These are phyloP conservation scores for Delphinus delphis DNA, from an alignment of 2,113 vertebrate species.

Conservation along the genomic window DNA sequence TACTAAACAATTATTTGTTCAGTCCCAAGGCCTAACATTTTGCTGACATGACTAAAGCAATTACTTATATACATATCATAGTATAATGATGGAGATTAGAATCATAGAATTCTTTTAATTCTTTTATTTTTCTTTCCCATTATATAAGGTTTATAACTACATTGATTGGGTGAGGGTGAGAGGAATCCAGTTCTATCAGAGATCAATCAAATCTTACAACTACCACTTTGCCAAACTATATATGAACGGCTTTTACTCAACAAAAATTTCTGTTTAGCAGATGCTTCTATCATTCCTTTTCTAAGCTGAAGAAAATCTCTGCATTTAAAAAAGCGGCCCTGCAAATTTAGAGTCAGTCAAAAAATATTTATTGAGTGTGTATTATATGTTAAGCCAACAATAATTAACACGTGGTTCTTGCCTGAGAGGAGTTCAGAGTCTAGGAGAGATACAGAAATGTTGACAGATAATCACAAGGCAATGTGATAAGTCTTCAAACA, in stretches of 20 bases:
- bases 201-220: neutral
- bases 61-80: neutral
- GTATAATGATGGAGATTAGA: neutral
- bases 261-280: neutral
- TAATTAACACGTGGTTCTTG: neutral
- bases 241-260: constrained; percentile 6
- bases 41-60: neutral
- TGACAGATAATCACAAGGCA: neutral
- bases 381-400: neutral
- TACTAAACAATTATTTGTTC: neutral
- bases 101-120: constrained; percentile 20
- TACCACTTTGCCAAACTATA: neutral
- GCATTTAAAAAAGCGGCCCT: neutral
- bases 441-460: neutral
- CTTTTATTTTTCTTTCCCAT: constrained; percentile 11
- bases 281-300: constrained; percentile 29
- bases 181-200: neutral
- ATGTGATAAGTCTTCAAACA: neutral
- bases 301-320: constrained; percentile 20
- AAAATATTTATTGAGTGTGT: constrained; percentile 19
- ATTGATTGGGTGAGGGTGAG: neutral
- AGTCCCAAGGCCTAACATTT: neutral
- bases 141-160: neutral
- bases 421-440: constrained; percentile 1
- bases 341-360: constrained; percentile 33